Base-by-base conservation (phyloP, 2,797 vertebrate species). In the Coccyzus lansbergi region DNA sequence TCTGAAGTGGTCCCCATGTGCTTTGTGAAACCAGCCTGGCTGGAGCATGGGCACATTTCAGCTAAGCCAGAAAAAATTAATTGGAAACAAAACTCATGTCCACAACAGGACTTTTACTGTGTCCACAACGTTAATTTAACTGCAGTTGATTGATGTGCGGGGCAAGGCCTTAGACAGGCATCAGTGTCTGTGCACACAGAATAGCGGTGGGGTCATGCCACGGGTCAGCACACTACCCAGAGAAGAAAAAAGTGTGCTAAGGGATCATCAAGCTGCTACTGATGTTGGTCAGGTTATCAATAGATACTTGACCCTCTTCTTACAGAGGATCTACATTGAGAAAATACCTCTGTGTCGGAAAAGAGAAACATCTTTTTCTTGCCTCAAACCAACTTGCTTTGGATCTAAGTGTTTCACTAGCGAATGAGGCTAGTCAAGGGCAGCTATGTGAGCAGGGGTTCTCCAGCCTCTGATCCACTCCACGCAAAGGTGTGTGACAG, bases 331-430 rank as follows among this genome's bases (percentile, higher is more conserved):
- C 58, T 64, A 78, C 16, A 20, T 36, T 16, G 56, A 80, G 49
- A 58, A 74, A 88, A 87, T 18, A 87, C 58, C 65, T 87, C 63
- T 53, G 51, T 48, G 42, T 33, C 46, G 85, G 65, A 83, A 92
- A 96, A 69, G 79, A 94, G 87, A 78, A 88, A 74, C 7, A 36
- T 19, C 34, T n/a, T 81, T 83, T 71, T 52, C 74, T 84, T 86
- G 33, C 65, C 38, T 65, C 72, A 62, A 8, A 12, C 72, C 42
- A 77, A 49, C 19, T 79, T 28, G 34, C 67, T 88, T 90, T 44
- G 83, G 51, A 59, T 18, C 3, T 20, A 84, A 79, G 52, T 0
- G 0, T 42, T 81, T 78, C 69, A 33, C 38, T 6, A 49, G 34
- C 48, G 65, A 63, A 64, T 51, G 26, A 36, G 3, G 11, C 28